phyloP scores from a whole-genome alignment of 2,888 invertebrate genomes.

The Tolmerus cingulatus region DNA sequence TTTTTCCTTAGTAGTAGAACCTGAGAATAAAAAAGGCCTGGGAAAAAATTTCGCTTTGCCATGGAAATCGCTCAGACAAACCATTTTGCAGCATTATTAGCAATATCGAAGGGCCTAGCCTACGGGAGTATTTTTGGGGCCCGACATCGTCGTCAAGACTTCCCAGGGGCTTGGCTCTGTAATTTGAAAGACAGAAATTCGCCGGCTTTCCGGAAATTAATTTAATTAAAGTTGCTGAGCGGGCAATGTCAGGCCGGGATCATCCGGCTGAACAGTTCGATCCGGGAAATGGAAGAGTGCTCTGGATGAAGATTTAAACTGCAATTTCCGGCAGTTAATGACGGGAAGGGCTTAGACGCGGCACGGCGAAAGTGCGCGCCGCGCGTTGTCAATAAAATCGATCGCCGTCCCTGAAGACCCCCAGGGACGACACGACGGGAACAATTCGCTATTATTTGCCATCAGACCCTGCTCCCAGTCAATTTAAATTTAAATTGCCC shows the following conservation, averaged over 20 bases:
- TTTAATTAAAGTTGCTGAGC: conserved; percentile 1
- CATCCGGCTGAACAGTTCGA: neutral
- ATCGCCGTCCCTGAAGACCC: neutral
- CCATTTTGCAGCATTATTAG: neutral
- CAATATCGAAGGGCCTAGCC: neutral
- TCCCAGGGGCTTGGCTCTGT: neutral
- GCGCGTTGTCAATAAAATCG: neutral
- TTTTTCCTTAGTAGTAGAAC: neutral
- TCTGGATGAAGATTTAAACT: neutral
- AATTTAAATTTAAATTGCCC: neutral
- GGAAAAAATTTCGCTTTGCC: neutral
- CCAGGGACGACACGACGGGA: neutral
- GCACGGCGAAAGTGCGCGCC: neutral
- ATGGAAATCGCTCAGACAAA: neutral
- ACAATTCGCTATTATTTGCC: neutral
- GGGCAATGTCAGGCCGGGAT: neutral
- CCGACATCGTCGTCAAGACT: neutral
- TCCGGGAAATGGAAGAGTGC: neutral
- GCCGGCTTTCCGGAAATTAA: conserved; percentile 17
- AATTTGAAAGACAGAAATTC: neutral
- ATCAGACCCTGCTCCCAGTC: neutral
- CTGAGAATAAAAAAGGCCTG: neutral
- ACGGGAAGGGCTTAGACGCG: conserved; percentile 18
- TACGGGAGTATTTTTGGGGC: neutral
- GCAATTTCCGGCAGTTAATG: conserved; percentile 30